These are phyloP conservation scores for Sebastes matsubarae DNA, from an alignment of 2,797 vertebrate genomes.

Conservation along the genomic window DNA sequence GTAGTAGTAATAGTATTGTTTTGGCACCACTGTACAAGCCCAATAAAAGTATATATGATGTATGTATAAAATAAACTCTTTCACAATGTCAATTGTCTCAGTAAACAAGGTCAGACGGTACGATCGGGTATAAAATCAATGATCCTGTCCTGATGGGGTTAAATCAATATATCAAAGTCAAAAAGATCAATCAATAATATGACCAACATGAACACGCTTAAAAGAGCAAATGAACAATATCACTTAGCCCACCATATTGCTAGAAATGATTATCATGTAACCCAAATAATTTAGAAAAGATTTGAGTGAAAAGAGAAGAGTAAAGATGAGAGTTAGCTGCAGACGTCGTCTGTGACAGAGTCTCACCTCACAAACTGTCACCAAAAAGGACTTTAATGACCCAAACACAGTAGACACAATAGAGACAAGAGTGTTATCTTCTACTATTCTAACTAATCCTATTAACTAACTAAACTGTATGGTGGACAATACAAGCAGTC, in stretches of 20 bases:
- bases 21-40: not conserved
- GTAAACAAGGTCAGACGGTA: slow-evolving; percentile 64
- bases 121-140: slow-evolving; percentile 53
- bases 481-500: not conserved
- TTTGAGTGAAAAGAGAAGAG: not conserved
- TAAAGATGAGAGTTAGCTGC: not conserved
- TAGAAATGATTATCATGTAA: not conserved
- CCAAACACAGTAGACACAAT: not conserved
- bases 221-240: slow-evolving; percentile 9
- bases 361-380: not conserved
- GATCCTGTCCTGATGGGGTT: slow-evolving; percentile 45
- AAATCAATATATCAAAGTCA: slow-evolving; percentile 62
- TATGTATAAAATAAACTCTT: slow-evolving; percentile 1
- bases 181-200: slow-evolving; percentile 53
- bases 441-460: not conserved
- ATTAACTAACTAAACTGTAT: not conserved
- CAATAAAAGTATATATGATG: not conserved
- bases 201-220: slow-evolving; percentile 22
- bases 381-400: not conserved
- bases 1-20: not conserved
- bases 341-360: too few species aligned
- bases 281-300: not conserved
- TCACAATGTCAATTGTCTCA: slow-evolving; percentile 31
- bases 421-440: not conserved
- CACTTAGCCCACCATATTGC: not conserved